Base-by-base conservation (phyloP, 2,888 invertebrate genomes). In the Apodemia duryi region DNA sequence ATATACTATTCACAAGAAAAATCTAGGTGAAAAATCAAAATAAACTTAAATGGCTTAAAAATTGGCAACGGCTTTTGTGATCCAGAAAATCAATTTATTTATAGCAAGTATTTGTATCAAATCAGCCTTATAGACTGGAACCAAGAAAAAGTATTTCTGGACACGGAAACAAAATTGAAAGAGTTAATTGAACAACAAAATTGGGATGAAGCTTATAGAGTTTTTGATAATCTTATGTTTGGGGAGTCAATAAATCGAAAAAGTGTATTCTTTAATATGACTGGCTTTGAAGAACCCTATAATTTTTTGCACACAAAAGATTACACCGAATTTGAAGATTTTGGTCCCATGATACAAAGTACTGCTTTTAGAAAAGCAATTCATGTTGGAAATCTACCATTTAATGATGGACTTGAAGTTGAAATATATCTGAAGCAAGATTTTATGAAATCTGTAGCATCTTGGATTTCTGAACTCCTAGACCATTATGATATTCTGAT, bases 381-480 rank as follows among this genome's bases (percentile, higher is more conserved):
- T 67, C 98, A 98, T 81, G 98, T 98, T 0, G 98, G 98, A 2
- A 95, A 96, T 73, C 83, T 93, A 35, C 92, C 95, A 0, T 98
- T 96, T 79, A 90, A 95, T 74, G 92, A 93, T 32, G 94, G 93
- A 65, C 82, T 88, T 54, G 77, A 82, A 68, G 98, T 98, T 0
- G 96, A 97, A 79, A 75, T 91, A 6, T 92, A 95, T 79, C 83
- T 98, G 32, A 93, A 94, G 70, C 85, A 91, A 54, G 98, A 98
- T 82, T 92, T 97, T 0, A 96, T 97, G 95, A 94, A 96, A 76
- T 95, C 96, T 0, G 95, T 97, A 7, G 95, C 96, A 7, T 93
- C 94, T 0, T 95, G 95, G 93, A 88, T 97, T 65, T 91, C 94
- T 0, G 95, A 95, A 73, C 84, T 97, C 0, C 79, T 96, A 0